phyloP scores from a whole-genome alignment of 2,797 vertebrate genomes.

The Syncerus caffer region DNA sequence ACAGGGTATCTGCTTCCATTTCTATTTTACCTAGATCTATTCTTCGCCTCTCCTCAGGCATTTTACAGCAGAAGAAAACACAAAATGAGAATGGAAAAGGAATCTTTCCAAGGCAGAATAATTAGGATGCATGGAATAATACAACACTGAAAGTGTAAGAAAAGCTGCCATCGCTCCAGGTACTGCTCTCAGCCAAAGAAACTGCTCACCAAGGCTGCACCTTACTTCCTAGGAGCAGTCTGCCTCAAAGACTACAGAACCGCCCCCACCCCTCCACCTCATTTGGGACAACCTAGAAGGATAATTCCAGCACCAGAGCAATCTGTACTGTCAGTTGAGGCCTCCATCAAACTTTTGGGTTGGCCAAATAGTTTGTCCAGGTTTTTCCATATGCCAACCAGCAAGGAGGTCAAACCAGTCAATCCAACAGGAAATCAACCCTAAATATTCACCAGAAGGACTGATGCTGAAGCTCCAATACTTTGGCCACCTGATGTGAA shows the following conservation, averaged over 20 bases:
- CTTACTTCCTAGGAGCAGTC: background rate
- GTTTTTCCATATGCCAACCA: background rate
- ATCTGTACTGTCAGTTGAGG: background rate
- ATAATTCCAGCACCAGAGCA: background rate
- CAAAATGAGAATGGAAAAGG: background rate
- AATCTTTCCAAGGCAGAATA: background rate
- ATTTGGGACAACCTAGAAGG: background rate
- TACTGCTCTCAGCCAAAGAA: background rate
- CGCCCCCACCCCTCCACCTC: rapidly evolving
- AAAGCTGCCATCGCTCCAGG: background rate
- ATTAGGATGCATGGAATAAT: background rate
- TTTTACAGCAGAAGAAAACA: background rate
- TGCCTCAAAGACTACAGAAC: background rate
- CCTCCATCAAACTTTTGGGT: background rate
- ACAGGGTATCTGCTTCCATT: background rate
- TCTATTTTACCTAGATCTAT: background rate
- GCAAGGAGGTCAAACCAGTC: background rate
- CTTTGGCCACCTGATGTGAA: background rate
- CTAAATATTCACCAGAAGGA: background rate
- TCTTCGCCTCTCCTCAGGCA: background rate
- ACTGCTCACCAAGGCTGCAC: background rate
- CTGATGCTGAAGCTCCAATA: background rate
- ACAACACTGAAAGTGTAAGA: background rate
- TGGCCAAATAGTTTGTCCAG: background rate
- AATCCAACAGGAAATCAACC: background rate